Base-by-base conservation (phyloP, 1,140 invertebrate species). In the Sarcophaga bullata region DNA sequence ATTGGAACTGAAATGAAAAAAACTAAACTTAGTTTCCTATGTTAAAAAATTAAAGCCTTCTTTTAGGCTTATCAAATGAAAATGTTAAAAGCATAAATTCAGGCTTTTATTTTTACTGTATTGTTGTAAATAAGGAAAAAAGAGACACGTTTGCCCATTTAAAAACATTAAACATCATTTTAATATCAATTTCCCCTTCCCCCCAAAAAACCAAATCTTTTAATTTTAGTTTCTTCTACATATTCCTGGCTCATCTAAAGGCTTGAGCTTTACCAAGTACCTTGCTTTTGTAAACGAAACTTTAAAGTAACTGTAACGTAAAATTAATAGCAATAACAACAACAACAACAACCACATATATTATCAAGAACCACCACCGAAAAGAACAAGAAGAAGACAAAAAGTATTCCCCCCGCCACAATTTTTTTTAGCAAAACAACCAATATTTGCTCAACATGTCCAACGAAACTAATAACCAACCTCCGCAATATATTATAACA, bases 401-500 rank as follows among this genome's bases (percentile, higher is more conserved):
- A n/a, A 78, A 78, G 17, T 37, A 37, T 37, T 2, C 4, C 25
- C 25, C 25, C 25, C 19, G 37, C 62, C 19, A 72, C 37, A 72
- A 72, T 25, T 8, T 72, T 25, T 6, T 72, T 17, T 19, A 78
- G 15, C 0, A 50, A 78, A n/a, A 6, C 46, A 11, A 76, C 6
- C 46, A 47, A 50, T 50, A 19, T 52, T 37, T 50, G 25, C 8
- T 68, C 73, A 75, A 62, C 49, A 85, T 85, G 85, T 85, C 85
- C 15, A 54, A 81, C 15, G 85, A 85, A 48, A 75, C 73, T 73
- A 73, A 82, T 84, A 80, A 80, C 17, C 52, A 81, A 15, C 86
- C 89, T 37, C 89, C 89, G 7, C 89, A 90, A 76, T 90, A 90
- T 48, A 90, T 90, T 11, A 87, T 90, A 76, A 90, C 89, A 47